Evolutionary conservation across 1,140 invertebrate species (phyloP), one percentile per base, ranked within the genome.

Genomic region (Odontomachus brunneus): DNA sequence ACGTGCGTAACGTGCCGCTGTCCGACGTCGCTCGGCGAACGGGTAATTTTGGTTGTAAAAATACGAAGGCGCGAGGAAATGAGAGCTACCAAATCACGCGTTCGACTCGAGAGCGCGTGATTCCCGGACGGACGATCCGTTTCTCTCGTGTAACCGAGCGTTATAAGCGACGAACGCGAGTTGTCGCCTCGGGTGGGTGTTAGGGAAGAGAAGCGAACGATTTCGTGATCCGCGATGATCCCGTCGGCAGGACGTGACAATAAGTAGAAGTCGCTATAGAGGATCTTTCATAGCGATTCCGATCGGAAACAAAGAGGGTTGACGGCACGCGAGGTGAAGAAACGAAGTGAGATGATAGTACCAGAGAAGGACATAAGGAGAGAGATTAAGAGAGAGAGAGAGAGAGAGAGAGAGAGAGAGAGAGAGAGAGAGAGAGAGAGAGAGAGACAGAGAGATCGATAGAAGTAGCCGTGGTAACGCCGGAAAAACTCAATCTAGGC

Each of bases 401-500:
- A 17, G n/a, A 17, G 15, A 33, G 19, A 24, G 22, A 44, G 15
- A 19, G 19, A 19, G 24, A 24, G 38, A 55, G 17, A 29, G 14
- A 49, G 19, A 22, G 51, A 26, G 44, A 24, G 17, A 33, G n/a
- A 55, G 49, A 53, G 0, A 44, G 14, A n/a, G 59, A 4, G 22
- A 66, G 63, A 57, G 57, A 81, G 44, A 71, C 14, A 82, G 83
- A 85, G 60, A 85, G 60, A 89, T 60, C 53, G 60, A 80, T 59
- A 14, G 51, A 53, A 80, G 60, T 57, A 55, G 24, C 33, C 51
- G 57, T 51, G 38, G 51, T 66, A 72, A 63, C 67, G 67, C 33
- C 82, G 89, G 86, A 86, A 90, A 90, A 89, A 90, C 89, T 90
- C 89, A 90, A 89, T 90, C 85, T 89, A 86, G 84, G 89, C 85